Evolutionary conservation across 2,888 invertebrate species (phyloP), one percentile per base, ranked within the genome.

Genomic region (Cryptus armator): DNA sequence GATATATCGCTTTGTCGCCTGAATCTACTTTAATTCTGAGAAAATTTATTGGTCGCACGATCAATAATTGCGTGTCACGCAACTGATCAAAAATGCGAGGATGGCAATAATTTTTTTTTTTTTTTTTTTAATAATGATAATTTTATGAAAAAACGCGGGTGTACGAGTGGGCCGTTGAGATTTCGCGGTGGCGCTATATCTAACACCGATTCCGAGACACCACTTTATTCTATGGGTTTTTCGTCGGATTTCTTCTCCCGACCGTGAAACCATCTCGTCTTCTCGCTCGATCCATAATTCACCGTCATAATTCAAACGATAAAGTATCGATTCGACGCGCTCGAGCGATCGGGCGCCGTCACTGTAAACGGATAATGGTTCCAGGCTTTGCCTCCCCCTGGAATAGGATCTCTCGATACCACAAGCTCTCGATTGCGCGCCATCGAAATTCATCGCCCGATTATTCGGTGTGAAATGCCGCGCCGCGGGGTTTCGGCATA

Each of bases 281-380:
- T 12, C 16, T 53, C 66, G 0, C 66, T 48, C 66, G 14, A 14
- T 29, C 32, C 56, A 14, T 62, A 6, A 62, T 32, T 32, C 14
- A 62, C 48, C 37, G 66, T 72, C 68, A 80, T 83, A 83, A 85
- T 83, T 83, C 80, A 76, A 83, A 67, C 80, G 79, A 83, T 76
- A 80, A 85, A 85, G 74, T 77, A 85, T 77, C 83, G 76, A 77
- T 77, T 80, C 37, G 43, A 71, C 66, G 66, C 62, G 74, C 64
- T 59, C 32, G 51, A 64, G n/a, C 48, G 66, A 72, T 72, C 77
- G 19, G 37, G 16, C 46, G 16, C n/a, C 16, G 46, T 19, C 51
- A 37, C 44, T 24, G 37, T 19, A 59, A 78, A 32, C 79, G 53
- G 70, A 12, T 71, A 72, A 72, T 56, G 44, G 79, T 46, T 37